phyloP scores from a whole-genome alignment of 1,140 invertebrate species.

The Drosophila sulfurigaster region DNA sequence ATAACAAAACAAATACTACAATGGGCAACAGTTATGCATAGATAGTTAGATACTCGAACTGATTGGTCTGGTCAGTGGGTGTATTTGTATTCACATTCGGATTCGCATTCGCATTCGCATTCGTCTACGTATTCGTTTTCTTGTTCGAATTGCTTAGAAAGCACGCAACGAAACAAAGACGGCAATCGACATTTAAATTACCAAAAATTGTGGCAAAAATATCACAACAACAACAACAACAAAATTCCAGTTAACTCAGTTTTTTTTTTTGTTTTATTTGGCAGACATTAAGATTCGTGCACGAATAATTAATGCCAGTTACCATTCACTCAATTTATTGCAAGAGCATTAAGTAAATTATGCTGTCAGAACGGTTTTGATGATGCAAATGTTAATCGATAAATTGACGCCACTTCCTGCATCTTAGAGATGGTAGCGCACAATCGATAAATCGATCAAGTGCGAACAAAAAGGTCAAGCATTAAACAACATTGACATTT shows the following conservation, averaged over 20 bases:
- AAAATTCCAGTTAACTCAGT: background rate
- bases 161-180: slow-evolving; percentile 7
- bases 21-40: slow-evolving; percentile 30
- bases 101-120: background rate
- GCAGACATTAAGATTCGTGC: background rate
- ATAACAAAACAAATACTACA: slow-evolving; percentile 13
- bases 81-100: slow-evolving; percentile 23
- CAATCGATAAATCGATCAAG: too few relatives aligned
- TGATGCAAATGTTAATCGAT: background rate
- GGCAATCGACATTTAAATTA: slow-evolving; percentile 27
- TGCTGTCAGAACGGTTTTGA: background rate
- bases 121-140: background rate
- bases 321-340: slow-evolving; percentile 4
- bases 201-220: slow-evolving; percentile 31
- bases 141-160: slow-evolving; percentile 17
- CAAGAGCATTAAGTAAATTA: background rate
- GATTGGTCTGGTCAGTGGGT: slow-evolving; percentile 39
- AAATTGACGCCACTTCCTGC: background rate
- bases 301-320: slow-evolving; percentile 8
- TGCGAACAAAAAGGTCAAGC: too few relatives aligned
- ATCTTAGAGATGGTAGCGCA: background rate
- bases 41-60: slow-evolving; percentile 36
- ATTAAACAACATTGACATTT: background rate
- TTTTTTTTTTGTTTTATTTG: too few relatives aligned
- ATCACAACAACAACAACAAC: background rate